Conservation (phyloP, 2,113 vertebrate species). For the Phodopus roborovskii region DNA sequence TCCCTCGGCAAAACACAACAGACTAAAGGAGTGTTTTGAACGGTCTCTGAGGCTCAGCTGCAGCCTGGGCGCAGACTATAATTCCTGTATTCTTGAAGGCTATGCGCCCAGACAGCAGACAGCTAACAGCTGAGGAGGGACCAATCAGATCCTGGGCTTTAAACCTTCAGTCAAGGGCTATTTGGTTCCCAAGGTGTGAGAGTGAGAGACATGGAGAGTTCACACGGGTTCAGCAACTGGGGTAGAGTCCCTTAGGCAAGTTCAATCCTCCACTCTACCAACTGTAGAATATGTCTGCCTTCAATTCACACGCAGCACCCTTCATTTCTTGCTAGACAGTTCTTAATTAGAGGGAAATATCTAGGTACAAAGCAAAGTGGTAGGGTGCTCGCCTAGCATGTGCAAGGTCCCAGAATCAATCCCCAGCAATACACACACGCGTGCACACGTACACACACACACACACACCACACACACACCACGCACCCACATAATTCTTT, state of each 20-base stretch:
- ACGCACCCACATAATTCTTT: neutral
- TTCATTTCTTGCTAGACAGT: neutral
- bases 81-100: conserved; percentile 12
- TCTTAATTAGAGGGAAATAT: neutral
- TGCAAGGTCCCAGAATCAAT: neutral
- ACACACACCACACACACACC: neutral
- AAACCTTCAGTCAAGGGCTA: conserved; percentile 42
- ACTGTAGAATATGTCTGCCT: neutral
- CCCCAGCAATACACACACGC: neutral
- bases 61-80: neutral
- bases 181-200: conserved; percentile 18
- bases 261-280: neutral
- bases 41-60: conserved; percentile 32
- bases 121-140: neutral
- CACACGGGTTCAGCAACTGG: neutral
- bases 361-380: neutral
- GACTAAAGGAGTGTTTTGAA: neutral
- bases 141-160: conserved; percentile 18
- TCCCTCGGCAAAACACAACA: neutral
- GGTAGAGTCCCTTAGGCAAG: neutral
- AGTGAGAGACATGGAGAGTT: neutral
- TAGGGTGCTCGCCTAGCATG: neutral
- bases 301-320: neutral
- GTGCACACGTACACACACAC: neutral
- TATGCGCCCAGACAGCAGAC: neutral